A percentile compares a stretch with the other conserved stretches of the same genome.
Evolutionary conservation across 2,888 invertebrate genomes (phyloP).

Genomic region (Parnassius mnemosyne): DNA sequence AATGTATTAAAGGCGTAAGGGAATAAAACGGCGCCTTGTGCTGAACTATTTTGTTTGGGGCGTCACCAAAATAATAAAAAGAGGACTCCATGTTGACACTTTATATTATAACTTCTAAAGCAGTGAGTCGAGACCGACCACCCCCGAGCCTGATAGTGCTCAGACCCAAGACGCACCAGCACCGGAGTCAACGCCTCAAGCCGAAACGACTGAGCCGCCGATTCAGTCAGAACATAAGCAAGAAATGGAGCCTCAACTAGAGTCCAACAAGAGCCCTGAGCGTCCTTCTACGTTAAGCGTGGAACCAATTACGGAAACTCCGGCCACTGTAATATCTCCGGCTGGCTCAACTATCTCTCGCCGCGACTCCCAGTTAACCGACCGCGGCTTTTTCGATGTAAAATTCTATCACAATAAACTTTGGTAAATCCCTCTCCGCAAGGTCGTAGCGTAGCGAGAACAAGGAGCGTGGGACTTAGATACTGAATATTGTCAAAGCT

Average conservation of each 20-base stretch:
- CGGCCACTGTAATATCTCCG: slow-evolving; percentile 32
- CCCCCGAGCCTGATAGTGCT: slow-evolving; percentile 13
- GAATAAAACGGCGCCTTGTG: too few relatives aligned
- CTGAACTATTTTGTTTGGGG: too few relatives aligned
- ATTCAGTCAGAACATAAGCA: slow-evolving; percentile 14
- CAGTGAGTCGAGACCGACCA: slow-evolving; percentile 26
- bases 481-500: slow-evolving; percentile 2
- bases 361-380: slow-evolving; percentile 75
- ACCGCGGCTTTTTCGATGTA: slow-evolving; percentile 86
- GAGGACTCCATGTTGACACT: too few relatives aligned
- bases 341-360: slow-evolving; percentile 40
- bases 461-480: background rate
- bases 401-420: slow-evolving; percentile 89
- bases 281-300: slow-evolving; percentile 42
- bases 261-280: slow-evolving; percentile 31
- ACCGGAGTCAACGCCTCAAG: slow-evolving; percentile 1
- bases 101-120: slow-evolving; percentile 16
- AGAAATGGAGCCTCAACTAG: slow-evolving; percentile 10
- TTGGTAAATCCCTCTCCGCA: slow-evolving; percentile 76
- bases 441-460: background rate
- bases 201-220: slow-evolving; percentile 13
- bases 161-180: slow-evolving; percentile 2
- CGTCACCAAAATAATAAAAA: too few relatives aligned
- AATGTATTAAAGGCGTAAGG: too few relatives aligned
- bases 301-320: slow-evolving; percentile 30